phyloP scores from a whole-genome alignment of 2,888 invertebrate genomes.

The Entomobrya multifasciata region DNA sequence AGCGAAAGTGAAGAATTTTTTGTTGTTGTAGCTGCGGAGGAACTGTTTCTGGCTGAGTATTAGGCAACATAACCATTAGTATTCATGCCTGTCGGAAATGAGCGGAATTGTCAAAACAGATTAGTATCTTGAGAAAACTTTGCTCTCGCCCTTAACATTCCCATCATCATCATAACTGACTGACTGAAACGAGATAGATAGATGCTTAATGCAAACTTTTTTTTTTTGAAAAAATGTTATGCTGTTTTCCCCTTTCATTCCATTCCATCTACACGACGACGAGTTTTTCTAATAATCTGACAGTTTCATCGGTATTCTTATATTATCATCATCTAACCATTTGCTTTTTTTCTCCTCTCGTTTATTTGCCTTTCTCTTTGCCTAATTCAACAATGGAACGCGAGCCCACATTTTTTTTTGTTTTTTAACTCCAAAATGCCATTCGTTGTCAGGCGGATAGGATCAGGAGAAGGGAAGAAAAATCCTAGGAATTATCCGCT shows the following conservation, averaged over 20 bases:
- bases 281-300: conserved; percentile 36
- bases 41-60: too few relatives aligned
- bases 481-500: conserved; percentile 56
- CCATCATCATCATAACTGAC: not conserved
- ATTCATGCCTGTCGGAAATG: conserved; percentile 71
- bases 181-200: conserved; percentile 10
- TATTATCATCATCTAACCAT: conserved; percentile 44
- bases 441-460: conserved; percentile 34
- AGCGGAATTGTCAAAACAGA: conserved; percentile 80
- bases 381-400: not conserved
- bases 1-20: conserved; percentile 24
- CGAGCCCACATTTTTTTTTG: not conserved
- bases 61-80: conserved; percentile 65
- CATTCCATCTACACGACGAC: conserved; percentile 42
- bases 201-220: conserved; percentile 20
- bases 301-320: conserved; percentile 33
- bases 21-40: not conserved
- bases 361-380: conserved; percentile 9
- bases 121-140: conserved; percentile 75
- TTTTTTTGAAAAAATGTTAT: too few relatives aligned
- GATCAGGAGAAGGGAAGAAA: conserved; percentile 4
- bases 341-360: conserved; percentile 18
- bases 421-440: conserved; percentile 45
- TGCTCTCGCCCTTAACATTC: conserved; percentile 30
- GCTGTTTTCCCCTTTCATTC: conserved; percentile 46